Evolutionary conservation across 2,113 vertebrate species (phyloP), one percentile per base, ranked within the genome.

Genomic region (Chionodraco myersi): DNA sequence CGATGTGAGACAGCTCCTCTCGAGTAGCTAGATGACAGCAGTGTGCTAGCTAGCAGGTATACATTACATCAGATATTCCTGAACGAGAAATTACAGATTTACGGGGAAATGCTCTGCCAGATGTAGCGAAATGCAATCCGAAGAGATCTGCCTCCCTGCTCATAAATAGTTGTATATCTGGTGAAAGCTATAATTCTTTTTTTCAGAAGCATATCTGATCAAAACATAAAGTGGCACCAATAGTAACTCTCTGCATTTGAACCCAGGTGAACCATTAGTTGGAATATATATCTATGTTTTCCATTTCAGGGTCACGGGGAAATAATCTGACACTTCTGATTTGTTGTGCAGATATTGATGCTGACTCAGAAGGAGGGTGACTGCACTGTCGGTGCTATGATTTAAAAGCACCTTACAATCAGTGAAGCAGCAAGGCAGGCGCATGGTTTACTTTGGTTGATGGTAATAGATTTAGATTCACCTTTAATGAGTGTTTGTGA

Each of bases 31-130:
- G 48, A 71, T 67, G 63, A 76, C 52, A 21, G 48, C 26, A 21
- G 45, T 10, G 9, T 75, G 60, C 47, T 60, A 65, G 62, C 59
- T 60, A 65, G 62, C 59, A 79, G 48, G n/a, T 45, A 70, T 58
- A 13, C 10, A 21, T 76, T 72, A 56, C 75, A 65, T 65, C 53
- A 79, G 53, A 76, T 82, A 34, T 73, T 61, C 30, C 57, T 77
- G 7, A 57, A 70, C 57, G 63, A 58, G 13, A 75, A 59, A 49
- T 21, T 36, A 63, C 36, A 77, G 51, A 56, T 6, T 34, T 41
- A 23, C 15, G 23, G 18, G 26, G 21, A 61, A 67, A 44, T 75
- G 21, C 53, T 51, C 44, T 57, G 48, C 63, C 51, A 52, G 11
- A 64, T 53, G 45, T 1, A 21, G 34, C 14, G 36, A 60, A 48